A percentile compares a stretch with the other conserved stretches of the same genome.
These are phyloP conservation scores for Drosophila simulans DNA, from an alignment of 1,140 invertebrate genomes.

Conservation along the genomic window DNA sequence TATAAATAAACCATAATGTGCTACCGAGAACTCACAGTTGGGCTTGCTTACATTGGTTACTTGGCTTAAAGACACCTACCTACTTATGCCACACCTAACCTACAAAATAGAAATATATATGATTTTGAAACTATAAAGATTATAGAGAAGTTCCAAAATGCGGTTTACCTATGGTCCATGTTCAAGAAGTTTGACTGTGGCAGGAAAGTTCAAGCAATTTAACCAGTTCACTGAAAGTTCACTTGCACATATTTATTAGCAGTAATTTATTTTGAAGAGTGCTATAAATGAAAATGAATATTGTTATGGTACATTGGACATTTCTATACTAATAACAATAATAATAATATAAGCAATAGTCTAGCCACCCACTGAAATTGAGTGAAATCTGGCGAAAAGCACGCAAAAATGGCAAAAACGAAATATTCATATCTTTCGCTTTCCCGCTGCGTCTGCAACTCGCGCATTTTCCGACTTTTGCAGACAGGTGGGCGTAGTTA, in stretches of 20 bases:
- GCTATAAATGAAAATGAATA: not conserved
- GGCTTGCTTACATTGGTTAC: not conserved
- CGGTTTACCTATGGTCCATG: not conserved
- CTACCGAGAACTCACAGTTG: not conserved
- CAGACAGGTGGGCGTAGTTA: constrained; percentile 10
- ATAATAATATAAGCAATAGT: not conserved
- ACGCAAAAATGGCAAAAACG: constrained; percentile 1
- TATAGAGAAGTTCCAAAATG: not conserved
- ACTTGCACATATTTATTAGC: constrained; percentile 15
- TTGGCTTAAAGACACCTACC: not conserved
- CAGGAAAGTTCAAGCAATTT: constrained; percentile 9
- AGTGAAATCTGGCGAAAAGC: constrained; percentile 19
- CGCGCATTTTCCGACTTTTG: constrained; percentile 14
- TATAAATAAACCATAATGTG: constrained; percentile 16
- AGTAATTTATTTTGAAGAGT: constrained; percentile 4
- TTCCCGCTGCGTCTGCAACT: constrained; percentile 29
- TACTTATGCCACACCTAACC: not conserved
- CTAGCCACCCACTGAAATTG: constrained; percentile 14
- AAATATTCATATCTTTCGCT: constrained; percentile 41
- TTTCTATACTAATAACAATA: no score
- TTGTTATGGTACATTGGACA: no score
- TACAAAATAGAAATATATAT: not conserved
- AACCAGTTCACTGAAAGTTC: constrained; percentile 11
- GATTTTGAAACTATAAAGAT: not conserved
- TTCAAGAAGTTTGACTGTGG: not conserved